phyloP scores from a whole-genome alignment of 1,140 invertebrate species.

The Orius laevigatus region DNA sequence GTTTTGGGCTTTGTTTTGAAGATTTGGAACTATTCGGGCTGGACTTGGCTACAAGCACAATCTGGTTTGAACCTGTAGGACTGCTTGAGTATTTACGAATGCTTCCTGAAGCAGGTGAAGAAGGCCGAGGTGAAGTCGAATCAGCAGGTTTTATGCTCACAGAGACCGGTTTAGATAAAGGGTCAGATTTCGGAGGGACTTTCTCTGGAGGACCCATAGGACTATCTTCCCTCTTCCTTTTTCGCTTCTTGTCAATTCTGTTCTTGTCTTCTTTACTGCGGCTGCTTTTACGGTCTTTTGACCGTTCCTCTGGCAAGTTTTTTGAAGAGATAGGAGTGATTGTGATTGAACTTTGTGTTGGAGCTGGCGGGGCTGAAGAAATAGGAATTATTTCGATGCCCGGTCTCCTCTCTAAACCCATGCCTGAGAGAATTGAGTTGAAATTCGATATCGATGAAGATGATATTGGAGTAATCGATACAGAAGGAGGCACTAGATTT shows the following conservation, averaged over 20 bases:
- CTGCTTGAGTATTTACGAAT: slow-evolving; percentile 49
- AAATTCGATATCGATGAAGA: slow-evolving; percentile 32
- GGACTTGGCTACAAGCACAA: slow-evolving; percentile 30
- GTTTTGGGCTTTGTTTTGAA: slow-evolving; percentile 47
- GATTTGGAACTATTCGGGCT: slow-evolving; percentile 39
- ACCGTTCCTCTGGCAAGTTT: slow-evolving; percentile 38
- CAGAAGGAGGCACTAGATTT: slow-evolving; percentile 43
- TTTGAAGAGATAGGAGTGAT: slow-evolving; percentile 51
- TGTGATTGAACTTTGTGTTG: slow-evolving; percentile 59
- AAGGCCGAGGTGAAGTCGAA: slow-evolving; percentile 37
- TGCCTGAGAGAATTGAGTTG: slow-evolving; percentile 41
- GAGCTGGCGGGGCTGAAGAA: slow-evolving; percentile 36
- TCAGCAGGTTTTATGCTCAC: slow-evolving; percentile 57
- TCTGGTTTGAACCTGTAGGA: slow-evolving; percentile 39
- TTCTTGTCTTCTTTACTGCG: slow-evolving; percentile 11
- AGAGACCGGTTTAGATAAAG: slow-evolving; percentile 52
- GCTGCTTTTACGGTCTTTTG: slow-evolving; percentile 41
- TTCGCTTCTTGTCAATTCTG: slow-evolving; percentile 53
- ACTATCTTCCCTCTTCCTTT: slow-evolving; percentile 55
- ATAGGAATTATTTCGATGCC: slow-evolving; percentile 70
- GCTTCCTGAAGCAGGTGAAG: slow-evolving; percentile 40
- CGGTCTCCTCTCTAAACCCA: slow-evolving; percentile 45
- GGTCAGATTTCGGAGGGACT: slow-evolving; percentile 49
- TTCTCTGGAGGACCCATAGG: slow-evolving; percentile 75
- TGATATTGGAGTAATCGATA: slow-evolving; percentile 63